Percentiles rank a stretch among this genome's conserved stretches.
Evolutionary conservation across 2,888 invertebrate species (phyloP).

Genomic region (Nomada hirtipes): DNA sequence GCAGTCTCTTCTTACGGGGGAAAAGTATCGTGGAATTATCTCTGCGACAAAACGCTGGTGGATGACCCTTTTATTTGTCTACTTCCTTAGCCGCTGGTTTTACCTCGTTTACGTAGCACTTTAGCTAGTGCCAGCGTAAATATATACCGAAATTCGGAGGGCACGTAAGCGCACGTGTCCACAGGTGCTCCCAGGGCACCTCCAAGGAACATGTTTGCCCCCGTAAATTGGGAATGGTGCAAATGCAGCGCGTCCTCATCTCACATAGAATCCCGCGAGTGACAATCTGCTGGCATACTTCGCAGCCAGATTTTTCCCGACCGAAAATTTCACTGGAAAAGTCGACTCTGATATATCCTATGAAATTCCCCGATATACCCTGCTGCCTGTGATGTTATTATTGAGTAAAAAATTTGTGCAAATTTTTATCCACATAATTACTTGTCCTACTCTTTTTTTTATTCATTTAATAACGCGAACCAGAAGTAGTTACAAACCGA

Average conservation of each 20-base stretch:
- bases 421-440: no score
- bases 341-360: background rate
- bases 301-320: slow-evolving; percentile 4
- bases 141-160: slow-evolving; percentile 32
- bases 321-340: slow-evolving; percentile 7
- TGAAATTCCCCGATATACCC: no score
- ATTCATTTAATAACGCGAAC: no score
- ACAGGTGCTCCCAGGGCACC: slow-evolving; percentile 18
- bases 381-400: no score
- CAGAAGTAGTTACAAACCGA: no score
- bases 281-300: background rate
- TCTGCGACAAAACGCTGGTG: slow-evolving; percentile 1
- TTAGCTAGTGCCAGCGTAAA: slow-evolving; percentile 15
- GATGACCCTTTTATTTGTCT: slow-evolving; percentile 6
- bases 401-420: no score
- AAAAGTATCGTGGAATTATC: slow-evolving; percentile 26
- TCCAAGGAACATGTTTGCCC: slow-evolving; percentile 25
- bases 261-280: background rate
- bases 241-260: slow-evolving; percentile 34
- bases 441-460: no score
- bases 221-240: slow-evolving; percentile 48
- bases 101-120: slow-evolving; percentile 50
- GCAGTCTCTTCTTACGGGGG: background rate
- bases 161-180: slow-evolving; percentile 13
- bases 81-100: slow-evolving; percentile 12